These are phyloP conservation scores for Cynaeus angustus DNA, from an alignment of 2,888 invertebrate genomes.

Conservation along the genomic window DNA sequence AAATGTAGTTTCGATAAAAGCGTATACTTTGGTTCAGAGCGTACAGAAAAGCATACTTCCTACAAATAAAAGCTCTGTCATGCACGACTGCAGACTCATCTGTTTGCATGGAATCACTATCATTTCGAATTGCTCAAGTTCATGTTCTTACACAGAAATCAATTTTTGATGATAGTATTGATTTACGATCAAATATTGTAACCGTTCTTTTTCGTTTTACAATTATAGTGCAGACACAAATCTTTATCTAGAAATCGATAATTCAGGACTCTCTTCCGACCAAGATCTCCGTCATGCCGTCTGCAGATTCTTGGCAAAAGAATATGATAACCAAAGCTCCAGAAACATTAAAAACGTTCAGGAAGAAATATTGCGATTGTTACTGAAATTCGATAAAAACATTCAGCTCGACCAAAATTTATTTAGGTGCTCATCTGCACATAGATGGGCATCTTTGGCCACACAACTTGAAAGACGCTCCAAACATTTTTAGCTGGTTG, in stretches of 20 bases:
- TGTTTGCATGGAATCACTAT: constrained; percentile 29
- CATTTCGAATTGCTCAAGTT: constrained; percentile 19
- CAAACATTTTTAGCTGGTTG: too few species aligned
- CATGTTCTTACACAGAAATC: neutral
- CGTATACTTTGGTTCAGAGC: constrained; percentile 25
- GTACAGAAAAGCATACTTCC: constrained; percentile 32
- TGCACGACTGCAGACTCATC: constrained; percentile 31
- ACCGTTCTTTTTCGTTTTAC: constrained; percentile 4
- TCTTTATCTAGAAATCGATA: constrained; percentile 29
- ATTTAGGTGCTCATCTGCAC: constrained; percentile 27
- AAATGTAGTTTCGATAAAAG: constrained; percentile 42
- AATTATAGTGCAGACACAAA: constrained; percentile 13
- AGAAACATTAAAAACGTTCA: constrained; percentile 38
- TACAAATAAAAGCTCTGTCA: constrained; percentile 35
- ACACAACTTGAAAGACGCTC: neutral
- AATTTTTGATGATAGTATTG: neutral
- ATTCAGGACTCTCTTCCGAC: constrained; percentile 15
- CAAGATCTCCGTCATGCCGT: constrained; percentile 37
- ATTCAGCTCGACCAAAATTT: constrained; percentile 34
- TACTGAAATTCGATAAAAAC: constrained; percentile 40
- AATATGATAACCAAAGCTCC: constrained; percentile 38
- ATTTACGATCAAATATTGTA: constrained; percentile 3
- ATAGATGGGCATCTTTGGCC: constrained; percentile 13
- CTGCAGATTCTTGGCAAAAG: constrained; percentile 41
- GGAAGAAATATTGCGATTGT: constrained; percentile 37